Percentiles rank a stretch among this genome's conserved stretches.
phyloP scores from a whole-genome alignment of 2,797 vertebrate genomes.

The Luscinia megarhynchos region DNA sequence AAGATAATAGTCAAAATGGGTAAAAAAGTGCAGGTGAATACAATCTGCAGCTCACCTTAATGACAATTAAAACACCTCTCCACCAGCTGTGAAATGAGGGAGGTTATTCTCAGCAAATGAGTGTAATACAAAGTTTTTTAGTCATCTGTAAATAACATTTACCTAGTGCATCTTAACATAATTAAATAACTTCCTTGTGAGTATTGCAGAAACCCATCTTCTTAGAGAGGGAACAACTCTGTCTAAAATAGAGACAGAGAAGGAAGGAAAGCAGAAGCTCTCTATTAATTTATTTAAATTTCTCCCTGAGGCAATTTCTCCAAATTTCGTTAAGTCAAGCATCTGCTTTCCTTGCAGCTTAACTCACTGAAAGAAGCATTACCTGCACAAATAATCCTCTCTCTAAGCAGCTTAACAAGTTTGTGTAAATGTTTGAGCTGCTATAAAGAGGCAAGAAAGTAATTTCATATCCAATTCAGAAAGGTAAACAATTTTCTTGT shows the following conservation, averaged over 20 bases:
- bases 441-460: slow-evolving; percentile 46
- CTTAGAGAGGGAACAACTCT: not conserved
- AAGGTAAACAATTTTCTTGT: slow-evolving; percentile 30
- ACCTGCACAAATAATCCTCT: slow-evolving; percentile 39
- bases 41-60: slow-evolving; percentile 23
- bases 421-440: slow-evolving; percentile 59
- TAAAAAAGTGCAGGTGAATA: not conserved
- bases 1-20: not conserved
- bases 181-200: slow-evolving; percentile 45
- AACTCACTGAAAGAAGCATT: slow-evolving; percentile 30
- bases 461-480: not conserved
- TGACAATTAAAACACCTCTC: not conserved
- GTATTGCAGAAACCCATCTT: slow-evolving; percentile 49
- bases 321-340: slow-evolving; percentile 26
- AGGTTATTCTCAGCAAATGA: slow-evolving; percentile 64
- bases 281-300: slow-evolving; percentile 29
- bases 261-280: not conserved
- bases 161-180: slow-evolving; percentile 72
- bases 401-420: slow-evolving; percentile 52
- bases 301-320: slow-evolving; percentile 20
- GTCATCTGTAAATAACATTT: slow-evolving; percentile 70
- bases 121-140: slow-evolving; percentile 45
- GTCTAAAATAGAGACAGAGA: slow-evolving; percentile 38
- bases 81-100: not conserved
- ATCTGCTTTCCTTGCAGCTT: slow-evolving; percentile 29